These are phyloP conservation scores for Chrysodeixis includens DNA, from an alignment of 2,888 invertebrate species.

Conservation along the genomic window DNA sequence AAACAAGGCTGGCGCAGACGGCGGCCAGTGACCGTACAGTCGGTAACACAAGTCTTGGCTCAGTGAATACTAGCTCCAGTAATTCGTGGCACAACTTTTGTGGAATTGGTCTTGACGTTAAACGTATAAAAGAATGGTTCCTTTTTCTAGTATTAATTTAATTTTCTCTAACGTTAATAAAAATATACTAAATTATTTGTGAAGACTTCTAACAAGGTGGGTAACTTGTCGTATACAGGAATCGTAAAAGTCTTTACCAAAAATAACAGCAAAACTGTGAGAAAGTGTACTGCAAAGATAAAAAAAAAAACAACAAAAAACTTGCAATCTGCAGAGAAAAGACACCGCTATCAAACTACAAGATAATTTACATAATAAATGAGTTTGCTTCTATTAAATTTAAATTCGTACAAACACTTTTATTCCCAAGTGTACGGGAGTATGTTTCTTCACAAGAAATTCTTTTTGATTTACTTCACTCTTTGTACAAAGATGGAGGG, in stretches of 20 bases:
- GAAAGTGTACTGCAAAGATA: too few relatives aligned
- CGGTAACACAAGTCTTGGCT: neutral
- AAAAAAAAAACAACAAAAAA: neutral
- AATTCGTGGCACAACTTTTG: neutral
- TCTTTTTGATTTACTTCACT: constrained; percentile 60
- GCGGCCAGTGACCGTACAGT: constrained; percentile 17
- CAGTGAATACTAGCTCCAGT: neutral
- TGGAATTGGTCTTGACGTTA: neutral
- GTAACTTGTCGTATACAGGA: too few relatives aligned
- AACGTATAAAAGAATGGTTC: neutral
- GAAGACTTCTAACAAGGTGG: too few relatives aligned
- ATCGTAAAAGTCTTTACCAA: too few relatives aligned
- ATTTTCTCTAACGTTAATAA: too few relatives aligned
- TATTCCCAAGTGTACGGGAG: constrained; percentile 47
- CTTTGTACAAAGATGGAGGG: constrained; percentile 42
- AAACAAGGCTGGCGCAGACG: constrained; percentile 11
- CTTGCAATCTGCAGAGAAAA: neutral
- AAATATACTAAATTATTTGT: too few relatives aligned
- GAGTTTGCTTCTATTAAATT: constrained; percentile 27
- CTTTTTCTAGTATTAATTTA: too few relatives aligned
- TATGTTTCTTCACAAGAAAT: constrained; percentile 56
- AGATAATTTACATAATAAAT: constrained; percentile 3
- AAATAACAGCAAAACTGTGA: too few relatives aligned
- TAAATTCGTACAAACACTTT: constrained; percentile 27
- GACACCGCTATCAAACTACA: neutral